These are phyloP conservation scores for Rhinolophus ferrumequinum DNA, from an alignment of 2,113 vertebrate species.

Conservation along the genomic window DNA sequence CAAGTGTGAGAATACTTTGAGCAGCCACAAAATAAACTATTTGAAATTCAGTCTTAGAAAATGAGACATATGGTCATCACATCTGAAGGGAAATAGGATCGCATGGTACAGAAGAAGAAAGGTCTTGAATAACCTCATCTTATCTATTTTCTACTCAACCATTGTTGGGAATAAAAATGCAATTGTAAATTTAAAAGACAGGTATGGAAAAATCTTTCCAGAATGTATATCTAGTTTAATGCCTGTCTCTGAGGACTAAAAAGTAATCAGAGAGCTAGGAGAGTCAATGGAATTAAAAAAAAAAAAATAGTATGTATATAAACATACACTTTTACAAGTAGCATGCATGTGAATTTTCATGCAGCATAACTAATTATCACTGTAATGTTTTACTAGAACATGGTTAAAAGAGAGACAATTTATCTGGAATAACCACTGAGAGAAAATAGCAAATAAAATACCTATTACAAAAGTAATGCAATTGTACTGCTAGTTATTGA, in stretches of 20 bases:
- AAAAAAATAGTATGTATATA: not conserved
- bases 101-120: not conserved
- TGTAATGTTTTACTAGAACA: not conserved
- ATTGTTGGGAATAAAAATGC: not conserved
- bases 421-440: not conserved
- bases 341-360: not conserved
- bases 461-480: not conserved
- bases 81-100: not conserved
- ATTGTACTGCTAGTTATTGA: not conserved
- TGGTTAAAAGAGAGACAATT: not conserved
- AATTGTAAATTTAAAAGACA: constrained; percentile 24
- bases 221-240: not conserved
- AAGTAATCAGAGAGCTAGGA: not conserved
- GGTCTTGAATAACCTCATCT: not conserved
- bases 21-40: not conserved
- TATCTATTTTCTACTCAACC: not conserved
- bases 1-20: not conserved
- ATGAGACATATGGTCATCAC: not conserved
- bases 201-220: not conserved
- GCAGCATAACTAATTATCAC: not conserved
- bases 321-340: not conserved
- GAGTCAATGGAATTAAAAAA: not conserved
- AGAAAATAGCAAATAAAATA: not conserved
- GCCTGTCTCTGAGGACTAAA: not conserved
- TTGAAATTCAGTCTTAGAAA: constrained; percentile 15